These are phyloP conservation scores for Pollenia amentaria DNA, from an alignment of 2,888 invertebrate genomes.

Conservation along the genomic window DNA sequence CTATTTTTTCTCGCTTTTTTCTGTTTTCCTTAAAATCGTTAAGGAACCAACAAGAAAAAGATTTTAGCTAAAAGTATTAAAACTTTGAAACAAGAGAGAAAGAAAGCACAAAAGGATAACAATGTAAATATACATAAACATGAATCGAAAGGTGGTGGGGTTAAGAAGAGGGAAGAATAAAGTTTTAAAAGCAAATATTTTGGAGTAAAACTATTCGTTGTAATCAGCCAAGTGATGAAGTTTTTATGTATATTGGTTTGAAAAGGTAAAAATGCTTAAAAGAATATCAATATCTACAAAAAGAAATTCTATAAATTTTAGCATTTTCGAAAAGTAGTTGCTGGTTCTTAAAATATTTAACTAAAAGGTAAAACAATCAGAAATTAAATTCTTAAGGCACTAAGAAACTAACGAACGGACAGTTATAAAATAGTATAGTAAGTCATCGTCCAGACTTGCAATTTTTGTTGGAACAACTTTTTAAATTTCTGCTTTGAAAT, in stretches of 20 bases:
- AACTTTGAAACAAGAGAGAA: conserved; percentile 21
- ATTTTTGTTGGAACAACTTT: too few relatives aligned
- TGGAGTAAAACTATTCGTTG: neutral
- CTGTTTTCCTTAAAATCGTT: conserved; percentile 9
- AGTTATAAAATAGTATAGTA: too few relatives aligned
- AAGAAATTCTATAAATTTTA: neutral
- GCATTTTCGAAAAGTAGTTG: neutral
- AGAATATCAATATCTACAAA: conserved; percentile 24
- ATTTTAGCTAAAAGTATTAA: conserved; percentile 5
- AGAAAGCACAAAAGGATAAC: neutral
- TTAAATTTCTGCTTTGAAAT: too few relatives aligned
- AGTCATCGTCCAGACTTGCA: too few relatives aligned
- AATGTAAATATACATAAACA: neutral
- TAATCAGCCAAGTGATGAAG: conserved; percentile 42
- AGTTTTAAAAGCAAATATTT: conserved; percentile 20
- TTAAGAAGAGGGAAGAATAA: neutral
- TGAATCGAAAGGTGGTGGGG: neutral
- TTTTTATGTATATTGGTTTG: conserved; percentile 13
- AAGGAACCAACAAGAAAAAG: conserved; percentile 12
- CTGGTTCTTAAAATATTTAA: too few relatives aligned
- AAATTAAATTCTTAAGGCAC: too few relatives aligned
- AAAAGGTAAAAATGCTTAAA: conserved; percentile 50
- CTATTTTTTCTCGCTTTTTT: neutral
- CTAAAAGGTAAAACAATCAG: too few relatives aligned
- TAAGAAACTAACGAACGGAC: too few relatives aligned